Base-by-base conservation (phyloP, 2,888 invertebrate species). In the Isotomurus palustris region DNA sequence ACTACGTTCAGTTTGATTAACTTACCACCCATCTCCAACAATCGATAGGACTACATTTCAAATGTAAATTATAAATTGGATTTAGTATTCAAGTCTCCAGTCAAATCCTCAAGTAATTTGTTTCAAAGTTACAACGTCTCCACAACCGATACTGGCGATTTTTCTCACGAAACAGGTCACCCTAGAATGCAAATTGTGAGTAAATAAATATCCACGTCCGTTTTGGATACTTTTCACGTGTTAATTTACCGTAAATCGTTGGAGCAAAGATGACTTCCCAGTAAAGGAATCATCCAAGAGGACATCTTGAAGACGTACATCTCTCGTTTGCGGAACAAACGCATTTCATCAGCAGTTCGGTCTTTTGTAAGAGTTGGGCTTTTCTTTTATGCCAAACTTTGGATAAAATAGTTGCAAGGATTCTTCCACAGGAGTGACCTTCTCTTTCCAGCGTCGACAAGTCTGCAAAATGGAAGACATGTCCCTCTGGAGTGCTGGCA, bases 71-170 rank as follows among this genome's bases (percentile, higher is more conserved):
- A 41, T 22, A 21, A 35, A 36, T 21, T 28, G 21, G 21, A 19
- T 53, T 45, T 14, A 10, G 6, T 29, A n/a, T 14, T n/a, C 8
- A n/a, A 47, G 8, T 29, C 8, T 19, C 10, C n/a, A 35, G n/a
- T n/a, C n/a, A n/a, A n/a, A n/a, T n/a, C n/a, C n/a, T n/a, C n/a
- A n/a, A n/a, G n/a, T n/a, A n/a, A n/a, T n/a, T n/a, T n/a, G n/a
- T n/a, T 32, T 49, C 2, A 5, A 27, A 17, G 6, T 29, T 21
- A 27, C 32, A 50, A 66, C 64, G 64, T 65, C 62, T 57, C 67
- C 68, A 60, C 68, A 69, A n/a, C 67, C 68, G 22, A 58, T 62
- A 14, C 58, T 62, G 35, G 62, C 62, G 2, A 55, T 50, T 44
- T 49, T 62, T 56, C 32, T 50, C 56, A 17, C 56, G 58, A 52